Evolutionary conservation across 1,140 invertebrate genomes (phyloP), one percentile per base, ranked within the genome.

Genomic region (Zaprionus gabonicus): DNA sequence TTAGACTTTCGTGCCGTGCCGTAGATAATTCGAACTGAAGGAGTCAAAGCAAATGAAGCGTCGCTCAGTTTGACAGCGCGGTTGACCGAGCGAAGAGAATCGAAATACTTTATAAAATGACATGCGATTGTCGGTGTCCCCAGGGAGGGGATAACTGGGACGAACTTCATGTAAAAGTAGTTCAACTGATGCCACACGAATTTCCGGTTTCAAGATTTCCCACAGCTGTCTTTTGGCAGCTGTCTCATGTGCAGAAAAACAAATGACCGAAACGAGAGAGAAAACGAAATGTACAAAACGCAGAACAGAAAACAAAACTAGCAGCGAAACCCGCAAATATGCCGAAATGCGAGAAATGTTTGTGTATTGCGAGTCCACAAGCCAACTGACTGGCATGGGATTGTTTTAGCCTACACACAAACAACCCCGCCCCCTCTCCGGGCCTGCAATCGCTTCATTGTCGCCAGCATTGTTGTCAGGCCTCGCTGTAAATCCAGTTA

Each of bases 321-420:
- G 56, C 77, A 71, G 20, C 71, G 72, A 57, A 88, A 25, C 55
- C 81, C 84, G 49, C 81, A 87, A 80, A 78, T 77, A 82, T 67
- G 83, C 49, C 65, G 44, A 81, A 66, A 67, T 49, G 58, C 10
- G 46, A 51, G 46, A 51, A 51, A 25, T 51, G 20, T 46, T 71
- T 79, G 57, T 28, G 20, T 63, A 41, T 62, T 66, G 66, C 59
- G 58, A 70, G 76, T 73, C 25, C 51, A 56, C 63, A 27, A 76
- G 63, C 55, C 59, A 44, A 58, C 74, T 70, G 56, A 58, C 28
- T 63, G 28, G 56, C 46, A 65, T 49, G 64, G 81, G 67, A 68
- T 87, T 71, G 82, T 82, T 81, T 78, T 62, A 67, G 71, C 63
- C 70, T 53, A 27, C 51, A 20, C 46, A 20, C n/a, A 13, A n/a